Evolutionary conservation across 2,888 invertebrate species (phyloP).

Genomic region (Agriopis aurantiaria): DNA sequence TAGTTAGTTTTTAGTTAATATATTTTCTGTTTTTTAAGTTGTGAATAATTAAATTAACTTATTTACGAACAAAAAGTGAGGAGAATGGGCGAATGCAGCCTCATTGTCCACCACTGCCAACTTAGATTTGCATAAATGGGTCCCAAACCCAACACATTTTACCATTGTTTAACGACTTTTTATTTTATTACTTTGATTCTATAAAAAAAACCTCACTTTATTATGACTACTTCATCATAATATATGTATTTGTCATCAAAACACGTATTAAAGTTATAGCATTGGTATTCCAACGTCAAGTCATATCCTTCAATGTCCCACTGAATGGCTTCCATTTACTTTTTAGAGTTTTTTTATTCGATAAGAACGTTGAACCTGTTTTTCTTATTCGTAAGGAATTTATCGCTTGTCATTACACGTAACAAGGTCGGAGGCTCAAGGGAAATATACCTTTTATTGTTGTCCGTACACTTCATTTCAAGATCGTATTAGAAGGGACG

Average conservation of each 20-base stretch:
- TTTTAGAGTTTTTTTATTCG: conserved; percentile 47
- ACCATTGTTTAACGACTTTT: too few relatives aligned
- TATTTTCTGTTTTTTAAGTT: too few relatives aligned
- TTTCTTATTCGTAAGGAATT: conserved; percentile 51
- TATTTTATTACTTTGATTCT: background rate
- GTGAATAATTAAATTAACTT: too few relatives aligned
- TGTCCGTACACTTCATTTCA: conserved; percentile 45
- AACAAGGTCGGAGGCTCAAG: conserved; percentile 44
- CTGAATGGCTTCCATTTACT: conserved; percentile 51
- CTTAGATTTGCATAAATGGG: too few relatives aligned
- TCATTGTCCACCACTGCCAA: too few relatives aligned
- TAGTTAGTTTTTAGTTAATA: too few relatives aligned
- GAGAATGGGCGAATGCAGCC: too few relatives aligned
- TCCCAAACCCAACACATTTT: too few relatives aligned
- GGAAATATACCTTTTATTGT: conserved; percentile 47
- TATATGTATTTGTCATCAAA: conserved; percentile 27
- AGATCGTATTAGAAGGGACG: conserved; percentile 40
- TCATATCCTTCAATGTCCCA: conserved; percentile 43
- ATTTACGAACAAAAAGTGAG: too few relatives aligned
- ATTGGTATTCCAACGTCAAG: conserved; percentile 52
- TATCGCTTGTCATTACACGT: conserved; percentile 46
- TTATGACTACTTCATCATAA: background rate
- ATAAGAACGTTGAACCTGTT: conserved; percentile 54
- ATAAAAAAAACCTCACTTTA: background rate
- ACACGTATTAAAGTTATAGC: conserved; percentile 31